Evolutionary conservation across 1,140 invertebrate genomes (phyloP).

Genomic region (Limonius californicus): DNA sequence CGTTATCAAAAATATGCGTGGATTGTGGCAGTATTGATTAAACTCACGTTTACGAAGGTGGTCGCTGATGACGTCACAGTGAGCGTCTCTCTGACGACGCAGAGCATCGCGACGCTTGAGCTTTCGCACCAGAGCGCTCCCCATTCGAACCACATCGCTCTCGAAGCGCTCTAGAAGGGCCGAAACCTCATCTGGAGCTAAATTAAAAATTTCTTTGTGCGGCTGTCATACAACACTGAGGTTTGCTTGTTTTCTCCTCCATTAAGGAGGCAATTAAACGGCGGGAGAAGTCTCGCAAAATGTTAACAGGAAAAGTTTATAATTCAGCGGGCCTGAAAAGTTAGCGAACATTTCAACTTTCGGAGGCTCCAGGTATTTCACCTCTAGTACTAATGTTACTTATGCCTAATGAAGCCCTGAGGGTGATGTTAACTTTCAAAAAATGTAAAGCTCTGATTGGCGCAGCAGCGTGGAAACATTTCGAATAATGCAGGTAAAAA

Average conservation of each 20-base stretch:
- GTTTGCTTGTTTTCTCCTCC: background rate
- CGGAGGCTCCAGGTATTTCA: too few relatives aligned
- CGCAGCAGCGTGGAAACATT: too few relatives aligned
- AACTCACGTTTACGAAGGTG: constrained; percentile 39
- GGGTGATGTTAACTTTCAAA: too few relatives aligned
- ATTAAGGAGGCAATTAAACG: background rate
- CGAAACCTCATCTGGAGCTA: constrained; percentile 23
- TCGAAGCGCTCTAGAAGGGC: constrained; percentile 22
- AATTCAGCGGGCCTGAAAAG: background rate
- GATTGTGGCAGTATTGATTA: constrained; percentile 22
- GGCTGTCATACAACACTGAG: background rate
- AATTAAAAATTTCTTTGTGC: background rate
- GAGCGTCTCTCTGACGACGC: constrained; percentile 41
- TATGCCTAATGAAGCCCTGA: too few relatives aligned
- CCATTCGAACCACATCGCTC: constrained; percentile 25
- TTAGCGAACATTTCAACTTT: too few relatives aligned
- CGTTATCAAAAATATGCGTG: background rate
- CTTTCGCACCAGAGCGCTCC: constrained; percentile 37
- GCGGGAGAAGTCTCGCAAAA: background rate
- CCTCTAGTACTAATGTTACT: too few relatives aligned
- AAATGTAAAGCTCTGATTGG: too few relatives aligned
- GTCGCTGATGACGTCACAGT: constrained; percentile 40
- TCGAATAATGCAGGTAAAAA: too few relatives aligned
- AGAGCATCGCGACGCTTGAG: constrained; percentile 45
- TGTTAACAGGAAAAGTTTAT: background rate